phyloP scores from a whole-genome alignment of 2,113 vertebrate genomes.

The Chascanopsetta lugubris region DNA sequence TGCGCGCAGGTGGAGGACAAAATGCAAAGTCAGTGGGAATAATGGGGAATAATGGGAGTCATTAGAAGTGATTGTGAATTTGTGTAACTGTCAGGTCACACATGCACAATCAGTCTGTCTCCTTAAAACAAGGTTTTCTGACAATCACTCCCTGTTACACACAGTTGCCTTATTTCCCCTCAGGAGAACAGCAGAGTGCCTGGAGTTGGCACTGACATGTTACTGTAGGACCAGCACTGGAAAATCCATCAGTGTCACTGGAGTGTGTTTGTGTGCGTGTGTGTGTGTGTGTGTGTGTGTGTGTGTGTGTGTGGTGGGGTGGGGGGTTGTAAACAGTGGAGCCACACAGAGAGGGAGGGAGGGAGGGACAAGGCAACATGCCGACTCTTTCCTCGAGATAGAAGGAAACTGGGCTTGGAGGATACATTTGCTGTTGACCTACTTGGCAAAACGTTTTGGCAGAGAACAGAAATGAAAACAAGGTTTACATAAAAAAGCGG shows the following conservation, averaged over 20 bases:
- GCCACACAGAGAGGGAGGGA: constrained; percentile 14
- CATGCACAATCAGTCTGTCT: constrained; percentile 17
- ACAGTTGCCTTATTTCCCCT: constrained; percentile 40
- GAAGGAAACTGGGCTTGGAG: constrained; percentile 13
- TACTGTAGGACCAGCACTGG: constrained; percentile 51
- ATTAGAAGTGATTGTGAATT: not conserved
- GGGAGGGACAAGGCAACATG: not conserved
- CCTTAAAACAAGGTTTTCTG: constrained; percentile 24
- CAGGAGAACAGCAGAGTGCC: constrained; percentile 22
- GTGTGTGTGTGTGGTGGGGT: too few relatives aligned
- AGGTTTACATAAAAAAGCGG: constrained; percentile 12
- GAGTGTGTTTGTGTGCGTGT: too few relatives aligned
- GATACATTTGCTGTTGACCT: constrained; percentile 26
- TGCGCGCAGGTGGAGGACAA: constrained; percentile 40
- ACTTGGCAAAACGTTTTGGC: constrained; percentile 29
- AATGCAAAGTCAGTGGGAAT: constrained; percentile 7
- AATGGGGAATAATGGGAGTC: constrained; percentile 2
- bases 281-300: too few relatives aligned
- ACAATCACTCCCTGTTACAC: constrained; percentile 24
- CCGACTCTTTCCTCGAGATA: constrained; percentile 13
- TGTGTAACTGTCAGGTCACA: constrained; percentile 3
- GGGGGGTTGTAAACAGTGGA: constrained; percentile 8
- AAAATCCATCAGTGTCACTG: constrained; percentile 54
- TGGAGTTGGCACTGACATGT: constrained; percentile 36
- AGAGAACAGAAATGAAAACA: not conserved